Base-by-base conservation (phyloP, 2,888 invertebrate species). In the Agonopterix alstromeriana region DNA sequence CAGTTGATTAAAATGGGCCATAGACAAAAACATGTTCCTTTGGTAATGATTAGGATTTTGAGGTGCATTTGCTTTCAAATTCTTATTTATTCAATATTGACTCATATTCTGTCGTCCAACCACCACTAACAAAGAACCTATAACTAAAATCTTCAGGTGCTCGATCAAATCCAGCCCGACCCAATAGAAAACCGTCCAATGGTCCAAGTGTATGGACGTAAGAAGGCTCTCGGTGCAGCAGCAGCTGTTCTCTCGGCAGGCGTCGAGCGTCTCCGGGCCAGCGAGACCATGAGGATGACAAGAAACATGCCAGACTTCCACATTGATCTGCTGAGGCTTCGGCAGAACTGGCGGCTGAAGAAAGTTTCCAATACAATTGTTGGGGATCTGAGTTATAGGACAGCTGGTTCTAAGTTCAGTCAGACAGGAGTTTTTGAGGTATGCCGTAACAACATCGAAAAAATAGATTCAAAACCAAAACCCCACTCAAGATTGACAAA, bases 361-460 rank as follows among this genome's bases (percentile, higher is more conserved):
- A 98, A 98, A 88, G 97, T 97, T 0, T 97, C 97, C 0, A 97
- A 97, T 73, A 94, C 95, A 0, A 98, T 98, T 50, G 94, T 98
- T 47, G 98, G 98, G 0, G 98, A 98, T 82, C 91, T 98, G 5
- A 98, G 98, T 75, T 98, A 98, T 72, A 91, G 97, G 53, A 97
- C 98, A 68, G 98, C 98, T 54, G 98, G 98, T 1, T 98, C 98
- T 0, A 95, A 97, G 72, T 98, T 95, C 73, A 94, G 94, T 53
- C 97, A 98, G 84, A 95, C 95, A 51, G 98, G 98, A 2, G 95
- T 96, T 64, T 98, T 98, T 90, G 98, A 98, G 90, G 98, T 98
- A 61, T 46, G 2, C 14, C 14, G 14, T 14, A 2, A 14, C 14
- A 14, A 2, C 17, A 3, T 17, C 17, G 17, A 17, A 17, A 17